Conservation (phyloP, 2,888 invertebrate species). For the Hesperia comma region DNA sequence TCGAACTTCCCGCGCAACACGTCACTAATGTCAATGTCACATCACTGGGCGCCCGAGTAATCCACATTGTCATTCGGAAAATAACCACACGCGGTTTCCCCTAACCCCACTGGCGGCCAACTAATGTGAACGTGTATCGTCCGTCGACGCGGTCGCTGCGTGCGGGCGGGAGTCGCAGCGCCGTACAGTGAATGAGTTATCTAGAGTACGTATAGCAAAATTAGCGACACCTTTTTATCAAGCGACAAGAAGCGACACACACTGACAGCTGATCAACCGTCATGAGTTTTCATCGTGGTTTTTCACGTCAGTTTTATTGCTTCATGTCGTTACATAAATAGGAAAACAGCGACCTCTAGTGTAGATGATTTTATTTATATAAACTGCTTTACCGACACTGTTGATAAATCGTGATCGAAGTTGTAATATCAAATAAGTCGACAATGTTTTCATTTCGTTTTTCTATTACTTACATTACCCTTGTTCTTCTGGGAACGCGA, state of each 20-base stretch:
- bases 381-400: slow-evolving; percentile 30
- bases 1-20: slow-evolving; percentile 70
- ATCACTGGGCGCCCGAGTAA: slow-evolving; percentile 45
- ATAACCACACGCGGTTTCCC: slow-evolving; percentile 49
- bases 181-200: slow-evolving; percentile 50
- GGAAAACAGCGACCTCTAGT: slow-evolving; percentile 55
- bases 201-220: slow-evolving; percentile 49
- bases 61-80: slow-evolving; percentile 47
- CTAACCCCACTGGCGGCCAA: slow-evolving; percentile 2
- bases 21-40: slow-evolving; percentile 66
- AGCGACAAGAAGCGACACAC: slow-evolving; percentile 59
- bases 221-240: slow-evolving; percentile 51
- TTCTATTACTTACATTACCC: no score
- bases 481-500: no score
- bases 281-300: slow-evolving; percentile 11
- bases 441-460: no score
- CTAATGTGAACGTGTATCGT: slow-evolving; percentile 20
- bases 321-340: not conserved
- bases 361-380: slow-evolving; percentile 20
- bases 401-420: not conserved
- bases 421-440: not conserved
- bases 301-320: not conserved
- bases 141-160: not conserved
- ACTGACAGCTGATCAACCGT: slow-evolving; percentile 50
- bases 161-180: slow-evolving; percentile 39